Evolutionary conservation across 1,140 invertebrate species (phyloP).

Genomic region (Aporrectodea caliginosa): DNA sequence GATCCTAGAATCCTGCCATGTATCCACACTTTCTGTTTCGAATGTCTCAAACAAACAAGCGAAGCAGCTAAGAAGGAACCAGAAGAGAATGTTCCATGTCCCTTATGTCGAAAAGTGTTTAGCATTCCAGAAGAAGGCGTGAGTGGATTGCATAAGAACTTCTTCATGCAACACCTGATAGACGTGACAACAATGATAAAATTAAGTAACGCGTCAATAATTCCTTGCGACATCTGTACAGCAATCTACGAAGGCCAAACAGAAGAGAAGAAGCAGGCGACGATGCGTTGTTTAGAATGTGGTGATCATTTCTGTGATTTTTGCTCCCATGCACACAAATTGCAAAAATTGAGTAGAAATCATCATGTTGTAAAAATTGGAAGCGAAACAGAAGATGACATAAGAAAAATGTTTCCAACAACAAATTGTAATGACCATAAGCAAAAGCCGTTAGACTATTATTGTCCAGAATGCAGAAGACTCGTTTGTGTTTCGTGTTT

Average conservation of each 20-base stretch:
- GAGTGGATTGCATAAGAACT: not conserved
- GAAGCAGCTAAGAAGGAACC: not conserved
- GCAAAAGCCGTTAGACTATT: no score
- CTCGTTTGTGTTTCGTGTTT: no score
- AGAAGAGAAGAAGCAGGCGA: not conserved
- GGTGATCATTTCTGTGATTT: not conserved
- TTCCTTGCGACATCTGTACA: not conserved
- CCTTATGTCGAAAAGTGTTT: not conserved
- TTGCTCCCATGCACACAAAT: not conserved
- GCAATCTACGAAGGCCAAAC: not conserved
- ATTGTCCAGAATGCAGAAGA: no score
- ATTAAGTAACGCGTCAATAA: not conserved
- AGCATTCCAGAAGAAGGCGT: not conserved
- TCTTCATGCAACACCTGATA: not conserved
- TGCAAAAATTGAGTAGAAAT: not conserved
- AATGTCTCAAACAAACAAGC: not conserved
- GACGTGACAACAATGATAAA: not conserved
- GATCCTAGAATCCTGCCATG: not conserved
- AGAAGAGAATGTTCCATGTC: not conserved
- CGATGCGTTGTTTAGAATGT: not conserved
- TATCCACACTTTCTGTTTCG: not conserved
- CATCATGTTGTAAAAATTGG: not conserved
- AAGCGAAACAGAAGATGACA: no score
- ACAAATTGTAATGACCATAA: no score
- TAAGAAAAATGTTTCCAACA: no score